Conservation (phyloP, 2,888 invertebrate genomes). For the Drosophila tripunctata region DNA sequence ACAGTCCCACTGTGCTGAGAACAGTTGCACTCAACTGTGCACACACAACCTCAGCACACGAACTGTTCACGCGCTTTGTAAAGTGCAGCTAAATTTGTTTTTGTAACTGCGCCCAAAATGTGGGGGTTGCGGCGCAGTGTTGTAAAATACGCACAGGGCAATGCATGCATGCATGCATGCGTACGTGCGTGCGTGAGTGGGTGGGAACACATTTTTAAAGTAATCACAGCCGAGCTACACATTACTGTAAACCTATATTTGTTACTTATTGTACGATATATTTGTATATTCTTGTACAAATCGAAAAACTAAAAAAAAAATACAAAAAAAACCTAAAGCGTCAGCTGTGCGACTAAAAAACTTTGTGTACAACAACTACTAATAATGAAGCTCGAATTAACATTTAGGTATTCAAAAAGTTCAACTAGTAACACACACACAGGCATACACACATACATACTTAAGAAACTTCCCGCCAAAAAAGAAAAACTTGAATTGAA, state of each 20-base stretch:
- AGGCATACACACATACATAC: constrained; percentile 42
- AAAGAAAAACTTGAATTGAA: constrained; percentile 27
- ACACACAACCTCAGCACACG: constrained; percentile 26
- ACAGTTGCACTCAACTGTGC: too few relatives aligned
- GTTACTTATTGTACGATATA: constrained; percentile 27
- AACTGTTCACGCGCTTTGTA: constrained; percentile 45
- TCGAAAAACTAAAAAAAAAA: constrained; percentile 21
- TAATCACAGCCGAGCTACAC: constrained; percentile 43
- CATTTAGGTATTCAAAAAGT: constrained; percentile 48
- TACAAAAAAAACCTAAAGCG: constrained; percentile 19
- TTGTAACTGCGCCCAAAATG: constrained; percentile 46
- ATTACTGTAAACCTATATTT: constrained; percentile 51
- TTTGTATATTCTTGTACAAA: constrained; percentile 53
- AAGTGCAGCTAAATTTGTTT: constrained; percentile 65
- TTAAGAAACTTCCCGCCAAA: constrained; percentile 61
- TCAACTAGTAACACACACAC: constrained; percentile 42
- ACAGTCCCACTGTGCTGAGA: constrained; percentile 55
- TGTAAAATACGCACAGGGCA: constrained; percentile 31
- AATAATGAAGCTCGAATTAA: constrained; percentile 70
- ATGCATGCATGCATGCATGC: not conserved
- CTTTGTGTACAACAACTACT: constrained; percentile 43
- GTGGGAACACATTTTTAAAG: constrained; percentile 45
- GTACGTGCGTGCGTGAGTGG: constrained; percentile 1
- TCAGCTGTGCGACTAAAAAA: constrained; percentile 48
- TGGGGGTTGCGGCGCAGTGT: constrained; percentile 31